These are phyloP conservation scores for Danio kyathit DNA, from an alignment of 2,797 vertebrate genomes.

Conservation along the genomic window DNA sequence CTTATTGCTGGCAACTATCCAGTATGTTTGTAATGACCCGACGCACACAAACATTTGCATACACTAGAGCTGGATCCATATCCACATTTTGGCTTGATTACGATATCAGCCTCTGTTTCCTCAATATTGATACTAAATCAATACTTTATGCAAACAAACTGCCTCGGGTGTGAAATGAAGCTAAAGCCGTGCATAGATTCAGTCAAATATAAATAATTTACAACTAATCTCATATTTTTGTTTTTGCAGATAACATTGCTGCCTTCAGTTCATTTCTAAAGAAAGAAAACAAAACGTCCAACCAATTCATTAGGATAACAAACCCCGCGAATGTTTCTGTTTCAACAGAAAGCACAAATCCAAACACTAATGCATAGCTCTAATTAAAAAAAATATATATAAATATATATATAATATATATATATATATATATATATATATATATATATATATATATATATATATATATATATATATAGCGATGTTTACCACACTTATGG, in stretches of 20 bases:
- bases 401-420: no score
- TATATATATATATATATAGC: not conserved
- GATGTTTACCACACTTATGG: not conserved
- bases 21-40: not conserved
- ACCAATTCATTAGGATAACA: not conserved
- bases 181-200: not conserved
- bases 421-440: no score
- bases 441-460: no score
- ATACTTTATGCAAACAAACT: conserved; percentile 33
- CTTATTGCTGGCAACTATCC: conserved; percentile 27
- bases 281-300: not conserved
- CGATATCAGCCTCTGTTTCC: conserved; percentile 8
- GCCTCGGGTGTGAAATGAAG: conserved; percentile 7
- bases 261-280: not conserved
- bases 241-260: not conserved
- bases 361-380: conserved; percentile 1
- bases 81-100: conserved; percentile 13
- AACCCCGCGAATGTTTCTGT: not conserved
- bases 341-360: not conserved
- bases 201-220: conserved; percentile 26
- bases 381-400: not conserved
- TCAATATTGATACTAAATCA: conserved; percentile 30
- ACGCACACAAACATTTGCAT: conserved; percentile 22
- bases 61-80: not conserved
- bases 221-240: not conserved